These are phyloP conservation scores for Lithobates pipiens DNA, from an alignment of 2,797 vertebrate species.

Conservation along the genomic window DNA sequence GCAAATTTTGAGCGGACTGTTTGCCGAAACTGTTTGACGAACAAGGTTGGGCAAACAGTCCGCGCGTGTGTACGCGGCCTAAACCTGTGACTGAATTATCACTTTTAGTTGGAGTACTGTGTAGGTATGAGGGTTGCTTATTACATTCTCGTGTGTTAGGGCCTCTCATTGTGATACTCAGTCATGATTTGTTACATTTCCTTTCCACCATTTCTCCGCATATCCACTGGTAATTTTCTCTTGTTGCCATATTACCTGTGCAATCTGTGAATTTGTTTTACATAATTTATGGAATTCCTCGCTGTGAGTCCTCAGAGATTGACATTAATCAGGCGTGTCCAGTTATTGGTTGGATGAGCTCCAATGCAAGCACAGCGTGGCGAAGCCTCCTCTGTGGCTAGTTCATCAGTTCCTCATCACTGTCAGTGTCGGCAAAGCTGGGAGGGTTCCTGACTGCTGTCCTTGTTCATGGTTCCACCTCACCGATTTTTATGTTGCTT, in stretches of 20 bases:
- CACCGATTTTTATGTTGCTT: constrained; percentile 18
- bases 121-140: too few relatives aligned
- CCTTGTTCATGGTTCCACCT: background rate
- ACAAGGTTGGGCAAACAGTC: too few relatives aligned
- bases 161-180: too few relatives aligned
- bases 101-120: too few relatives aligned
- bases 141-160: too few relatives aligned
- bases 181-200: too few relatives aligned
- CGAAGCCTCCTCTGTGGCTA: constrained; percentile 5
- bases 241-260: background rate
- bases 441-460: background rate
- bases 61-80: too few relatives aligned
- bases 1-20: too few relatives aligned
- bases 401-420: background rate
- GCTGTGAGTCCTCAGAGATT: background rate
- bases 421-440: background rate
- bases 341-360: background rate
- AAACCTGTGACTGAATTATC: too few relatives aligned
- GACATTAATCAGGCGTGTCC: constrained; percentile 3
- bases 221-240: background rate
- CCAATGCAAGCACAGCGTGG: background rate
- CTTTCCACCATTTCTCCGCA: background rate
- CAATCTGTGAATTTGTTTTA: background rate
- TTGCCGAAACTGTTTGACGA: too few relatives aligned
- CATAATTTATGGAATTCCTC: background rate